Evolutionary conservation across 2,888 invertebrate genomes (phyloP), one percentile per base, ranked within the genome.

Genomic region (Drosophila ustulata): DNA sequence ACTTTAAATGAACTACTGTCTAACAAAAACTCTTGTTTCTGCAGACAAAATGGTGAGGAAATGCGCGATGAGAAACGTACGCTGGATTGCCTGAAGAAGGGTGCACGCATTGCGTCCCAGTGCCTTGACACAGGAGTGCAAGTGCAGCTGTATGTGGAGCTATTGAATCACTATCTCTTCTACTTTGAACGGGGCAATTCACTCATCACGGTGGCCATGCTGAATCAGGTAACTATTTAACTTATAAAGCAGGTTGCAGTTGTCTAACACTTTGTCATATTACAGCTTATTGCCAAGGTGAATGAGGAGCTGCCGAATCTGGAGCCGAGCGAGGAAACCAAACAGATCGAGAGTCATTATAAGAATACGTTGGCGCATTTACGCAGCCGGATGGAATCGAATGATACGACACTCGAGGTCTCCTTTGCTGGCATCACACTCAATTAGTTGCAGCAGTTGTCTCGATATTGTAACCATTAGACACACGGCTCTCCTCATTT

Each of bases 121-220:
- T 99, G 99, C 90, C 97, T 99, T 97, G 99, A 99, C 93, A 95
- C 96, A 18, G 96, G 97, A 3, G 98, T 99, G 5, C 99, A 99
- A 93, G 97, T 98, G 25, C 99, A 99, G 91, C 94, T 99, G 43
- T 96, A 98, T 90, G 97, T 98, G 4, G 99, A 99, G 91, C 94
- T 99, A 71, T 93, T 99, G 57, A 98, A 98, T 90, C 95, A 98
- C 78, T 98, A 99, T 93, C 95, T 98, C 56, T 96, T 97, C 92
- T 98, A 98, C 92, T 96, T 96, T 85, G 98, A 98, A 91, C 95
- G 98, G 76, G 97, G 97, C 64, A 97, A 97, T 92, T 94, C 93
- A 0, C 91, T 93, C 3, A 93, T 94, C 70, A 94, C 94, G 6
- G 93, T 93, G 3, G 91, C 92, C 23, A 93, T 94, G 75, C 93